Base-by-base conservation (phyloP, 2,888 invertebrate genomes). In the Dryococelus australis region DNA sequence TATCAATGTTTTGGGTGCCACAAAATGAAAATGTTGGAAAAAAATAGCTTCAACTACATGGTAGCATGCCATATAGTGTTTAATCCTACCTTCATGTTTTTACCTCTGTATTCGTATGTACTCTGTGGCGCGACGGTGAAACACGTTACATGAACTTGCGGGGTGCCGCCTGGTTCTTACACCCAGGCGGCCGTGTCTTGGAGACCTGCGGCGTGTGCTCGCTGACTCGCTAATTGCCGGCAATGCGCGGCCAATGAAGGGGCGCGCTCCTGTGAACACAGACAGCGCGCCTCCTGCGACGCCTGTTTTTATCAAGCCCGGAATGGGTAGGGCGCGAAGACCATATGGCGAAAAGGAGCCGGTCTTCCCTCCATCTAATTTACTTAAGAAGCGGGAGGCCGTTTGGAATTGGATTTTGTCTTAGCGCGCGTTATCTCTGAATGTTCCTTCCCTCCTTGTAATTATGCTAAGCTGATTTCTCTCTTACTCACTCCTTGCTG, bases 401-500 rank as follows among this genome's bases (percentile, higher is more conserved):
- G 65, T 65, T 51, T 65, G n/a, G 65, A 65, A 65, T 65, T 65
- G 65, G 65, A 65, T 65, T 65, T 65, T 65, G 65, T 65, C 65
- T 65, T n/a, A n/a, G 65, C 65, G 65, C 65, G 65, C 65, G 65
- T 65, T 65, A 65, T 65, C 65, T 65, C 65, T 20, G n/a, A 24
- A 65, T 65, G 65, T 65, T 65, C 65, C 65, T 65, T 20, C n/a
- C 20, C 65, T 20, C n/a, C n/a, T n/a, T 65, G 65, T 10, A n/a
- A n/a, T n/a, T n/a, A n/a, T 65, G 65, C 65, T 65, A 65, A 65
- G 65, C 65, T n/a, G 65, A 65, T 65, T 65, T 65, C 65, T 65
- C n/a, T n/a, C 65, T 65, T 65, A 8, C 47, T 47, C 65, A 8
- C 65, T 65, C 65, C 65, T 16, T 47, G 5, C 16, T 47, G 47